Conservation (phyloP, 1,140 invertebrate species). For the Eumeta japonica region DNA sequence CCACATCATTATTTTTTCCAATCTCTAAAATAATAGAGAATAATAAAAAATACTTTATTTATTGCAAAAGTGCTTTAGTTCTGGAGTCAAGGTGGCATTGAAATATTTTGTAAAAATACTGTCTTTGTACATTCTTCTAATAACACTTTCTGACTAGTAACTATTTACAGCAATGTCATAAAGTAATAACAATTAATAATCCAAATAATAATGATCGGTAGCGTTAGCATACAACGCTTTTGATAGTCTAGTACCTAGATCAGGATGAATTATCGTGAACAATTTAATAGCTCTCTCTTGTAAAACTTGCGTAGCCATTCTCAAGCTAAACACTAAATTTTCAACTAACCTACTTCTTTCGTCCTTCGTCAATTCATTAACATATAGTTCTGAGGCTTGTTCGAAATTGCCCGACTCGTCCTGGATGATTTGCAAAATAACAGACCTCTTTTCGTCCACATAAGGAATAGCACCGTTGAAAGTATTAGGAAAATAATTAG, state of each 20-base stretch:
- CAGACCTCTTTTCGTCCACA: constrained; percentile 44
- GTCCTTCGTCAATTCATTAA: constrained; percentile 71
- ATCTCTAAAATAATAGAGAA: too few species aligned
- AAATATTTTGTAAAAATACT: too few species aligned
- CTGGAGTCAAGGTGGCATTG: too few species aligned
- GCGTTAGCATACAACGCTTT: constrained; percentile 58
- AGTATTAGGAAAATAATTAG: constrained; percentile 94
- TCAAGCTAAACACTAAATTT: constrained; percentile 78
- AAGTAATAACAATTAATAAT: too few species aligned
- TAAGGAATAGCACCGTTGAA: constrained; percentile 75
- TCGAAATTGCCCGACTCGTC: constrained; percentile 80
- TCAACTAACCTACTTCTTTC: constrained; percentile 72
- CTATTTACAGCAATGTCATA: too few species aligned
- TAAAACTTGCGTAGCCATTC: constrained; percentile 75
- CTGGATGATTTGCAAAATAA: constrained; percentile 50
- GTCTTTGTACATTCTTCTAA: too few species aligned
- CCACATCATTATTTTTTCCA: too few species aligned
- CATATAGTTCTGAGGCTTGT: constrained; percentile 80
- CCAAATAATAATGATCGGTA: constrained; percentile 36
- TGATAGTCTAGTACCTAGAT: constrained; percentile 64
- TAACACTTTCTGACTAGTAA: too few species aligned
- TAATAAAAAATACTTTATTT: too few species aligned
- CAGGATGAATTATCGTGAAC: constrained; percentile 66
- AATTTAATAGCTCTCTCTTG: constrained; percentile 75
- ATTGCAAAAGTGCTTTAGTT: too few species aligned